These are phyloP conservation scores for Sebastolobus alascanus DNA, from an alignment of 2,797 vertebrate species.

Conservation along the genomic window DNA sequence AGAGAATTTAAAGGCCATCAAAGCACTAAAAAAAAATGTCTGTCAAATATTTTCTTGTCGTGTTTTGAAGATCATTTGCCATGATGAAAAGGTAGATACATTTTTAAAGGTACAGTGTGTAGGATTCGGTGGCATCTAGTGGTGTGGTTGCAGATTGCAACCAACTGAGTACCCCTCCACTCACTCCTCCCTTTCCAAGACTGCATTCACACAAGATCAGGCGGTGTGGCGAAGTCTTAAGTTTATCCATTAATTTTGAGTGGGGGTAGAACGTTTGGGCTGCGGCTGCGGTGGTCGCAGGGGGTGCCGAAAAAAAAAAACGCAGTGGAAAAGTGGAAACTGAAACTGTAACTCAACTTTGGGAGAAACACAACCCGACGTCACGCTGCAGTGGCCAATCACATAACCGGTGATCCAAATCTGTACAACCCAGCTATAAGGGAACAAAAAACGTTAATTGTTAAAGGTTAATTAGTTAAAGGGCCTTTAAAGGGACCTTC, in stretches of 20 bases:
- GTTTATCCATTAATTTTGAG: neutral
- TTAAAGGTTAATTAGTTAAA: too few species aligned
- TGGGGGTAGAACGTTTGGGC: too few species aligned
- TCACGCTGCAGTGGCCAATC: too few species aligned
- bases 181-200: neutral
- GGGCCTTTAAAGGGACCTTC: too few species aligned
- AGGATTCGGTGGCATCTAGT: neutral
- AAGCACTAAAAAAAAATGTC: neutral
- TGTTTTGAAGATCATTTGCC: slow-evolving; percentile 10
- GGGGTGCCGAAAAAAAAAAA: too few species aligned
- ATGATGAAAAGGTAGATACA: neutral
- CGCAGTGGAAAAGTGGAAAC: too few species aligned
- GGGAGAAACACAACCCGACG: too few species aligned
- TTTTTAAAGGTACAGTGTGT: neutral
- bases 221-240: neutral
- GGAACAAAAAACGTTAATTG: too few species aligned
- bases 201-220: neutral
- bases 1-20: neutral
- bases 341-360: too few species aligned
- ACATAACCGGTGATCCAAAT: too few species aligned
- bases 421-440: too few species aligned
- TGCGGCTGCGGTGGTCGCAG: too few species aligned
- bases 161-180: neutral
- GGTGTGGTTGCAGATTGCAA: neutral
- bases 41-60: neutral